A percentile compares a stretch with the other conserved stretches of the same genome.
Evolutionary conservation across 2,113 vertebrate genomes (phyloP).

Genomic region (Kobus ellipsiprymnus): DNA sequence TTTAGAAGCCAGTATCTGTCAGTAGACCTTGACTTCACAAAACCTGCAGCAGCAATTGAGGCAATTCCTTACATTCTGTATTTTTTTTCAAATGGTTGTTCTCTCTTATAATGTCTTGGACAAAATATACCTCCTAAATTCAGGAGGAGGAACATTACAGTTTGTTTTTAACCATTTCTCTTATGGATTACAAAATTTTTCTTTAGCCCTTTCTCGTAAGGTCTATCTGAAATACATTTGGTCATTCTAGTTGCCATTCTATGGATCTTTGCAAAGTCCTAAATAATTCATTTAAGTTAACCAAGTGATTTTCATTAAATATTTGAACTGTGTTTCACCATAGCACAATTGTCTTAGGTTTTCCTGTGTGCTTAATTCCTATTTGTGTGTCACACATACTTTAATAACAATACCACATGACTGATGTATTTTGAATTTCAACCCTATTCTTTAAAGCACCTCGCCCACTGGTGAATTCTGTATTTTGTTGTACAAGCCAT

Average conservation of each 20-base stretch:
- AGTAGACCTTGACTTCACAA: neutral
- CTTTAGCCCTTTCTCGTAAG: neutral
- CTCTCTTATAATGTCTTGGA: neutral
- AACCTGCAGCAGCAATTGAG: neutral
- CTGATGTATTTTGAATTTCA: neutral
- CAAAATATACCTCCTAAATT: neutral
- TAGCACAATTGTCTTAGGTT: neutral
- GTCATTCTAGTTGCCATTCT: neutral
- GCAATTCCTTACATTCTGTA: neutral
- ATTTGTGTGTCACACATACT: neutral
- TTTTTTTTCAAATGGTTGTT: neutral
- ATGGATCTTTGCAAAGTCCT: neutral
- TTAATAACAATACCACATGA: neutral
- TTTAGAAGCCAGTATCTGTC: neutral
- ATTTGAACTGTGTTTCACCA: neutral
- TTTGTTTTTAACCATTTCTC: neutral
- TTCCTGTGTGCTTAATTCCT: neutral
- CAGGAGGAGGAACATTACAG: neutral
- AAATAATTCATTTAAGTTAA: neutral
- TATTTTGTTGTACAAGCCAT: neutral
- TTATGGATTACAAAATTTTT: neutral
- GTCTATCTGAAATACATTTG: neutral
- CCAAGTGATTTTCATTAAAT: slow-evolving; percentile 7
- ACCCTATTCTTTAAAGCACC: neutral
- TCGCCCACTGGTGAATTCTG: neutral